Base-by-base conservation (phyloP, 2,113 vertebrate species). In the Rousettus leschenaultii region DNA sequence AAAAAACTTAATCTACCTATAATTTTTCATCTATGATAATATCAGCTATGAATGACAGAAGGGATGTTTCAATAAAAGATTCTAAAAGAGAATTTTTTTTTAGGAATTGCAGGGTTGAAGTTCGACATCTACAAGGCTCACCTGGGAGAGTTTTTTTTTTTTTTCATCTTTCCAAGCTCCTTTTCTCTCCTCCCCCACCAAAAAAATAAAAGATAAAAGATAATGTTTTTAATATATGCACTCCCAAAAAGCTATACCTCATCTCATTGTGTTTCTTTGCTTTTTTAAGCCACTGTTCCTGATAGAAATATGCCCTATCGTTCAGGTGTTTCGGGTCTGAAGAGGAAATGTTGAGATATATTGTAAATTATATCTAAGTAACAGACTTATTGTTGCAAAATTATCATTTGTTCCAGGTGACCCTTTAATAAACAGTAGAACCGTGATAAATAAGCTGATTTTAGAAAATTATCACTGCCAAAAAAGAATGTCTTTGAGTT, bases 361-460 rank as follows among this genome's bases (percentile, higher is more conserved):
- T 75, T 86, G 2, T 80, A 84, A 85, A 79, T 94, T 83, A 89
- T 10, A 24, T 74, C 43, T 92, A 77, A 97, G 71, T 51, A 94
- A 55, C 13, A 65, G 66, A 89, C 66, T 95, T 86, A 86, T 96
- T 95, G 98, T 96, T 94, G 14, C 12, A 94, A 80, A 91, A 80
- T 93, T 83, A 85, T 89, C 78, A 12, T 96, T 97, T 86, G 51
- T 96, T 97, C 48, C 35, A 97, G 90, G 45, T 95, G 55, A 86
- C 89, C 92, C 82, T 80, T 97, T 92, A 98, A 95, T 96, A 97
- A 97, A 92, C n/a, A 82, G 0, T 86, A 59, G 22, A 89, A 43
- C 61, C 74, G 71, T 95, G 84, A 95, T 94, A 97, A 98, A 96
- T 96, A 96, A 95, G 30, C 30, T 94, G 96, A 97, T 96, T 97